A percentile compares a stretch with the other conserved stretches of the same genome.
Evolutionary conservation across 2,888 invertebrate genomes (phyloP).

Genomic region (Glaucopsyche alexis): DNA sequence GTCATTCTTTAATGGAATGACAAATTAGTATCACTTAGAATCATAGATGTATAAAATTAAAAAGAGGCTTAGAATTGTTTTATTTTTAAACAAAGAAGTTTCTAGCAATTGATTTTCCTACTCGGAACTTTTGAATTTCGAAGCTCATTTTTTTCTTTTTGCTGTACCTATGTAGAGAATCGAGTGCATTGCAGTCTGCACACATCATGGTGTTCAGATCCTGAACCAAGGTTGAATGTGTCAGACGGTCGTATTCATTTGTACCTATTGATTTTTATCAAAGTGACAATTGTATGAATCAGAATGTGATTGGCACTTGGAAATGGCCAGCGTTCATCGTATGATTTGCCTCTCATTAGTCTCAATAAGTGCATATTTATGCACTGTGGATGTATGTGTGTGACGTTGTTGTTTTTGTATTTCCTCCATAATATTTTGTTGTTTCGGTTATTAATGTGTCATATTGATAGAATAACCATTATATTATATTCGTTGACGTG

Average conservation of each 20-base stretch:
- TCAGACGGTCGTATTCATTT: constrained; percentile 25
- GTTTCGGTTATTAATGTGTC: too few species aligned
- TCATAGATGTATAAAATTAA: too few species aligned
- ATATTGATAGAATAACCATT: too few species aligned
- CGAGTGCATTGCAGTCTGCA: not conserved
- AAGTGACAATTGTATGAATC: constrained; percentile 21
- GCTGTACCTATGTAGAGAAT: not conserved
- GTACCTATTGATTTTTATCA: constrained; percentile 21
- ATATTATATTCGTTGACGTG: too few species aligned
- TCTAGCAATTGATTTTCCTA: not conserved
- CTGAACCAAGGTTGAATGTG: constrained; percentile 19
- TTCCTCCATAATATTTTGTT: too few species aligned
- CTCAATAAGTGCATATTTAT: constrained; percentile 39
- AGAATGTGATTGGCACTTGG: constrained; percentile 12
- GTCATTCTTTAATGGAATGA: too few species aligned
- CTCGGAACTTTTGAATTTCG: not conserved
- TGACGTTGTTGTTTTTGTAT: too few species aligned
- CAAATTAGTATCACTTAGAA: too few species aligned
- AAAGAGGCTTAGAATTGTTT: too few species aligned
- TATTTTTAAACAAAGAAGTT: too few species aligned
- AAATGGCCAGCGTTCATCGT: constrained; percentile 5
- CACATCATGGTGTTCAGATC: constrained; percentile 6
- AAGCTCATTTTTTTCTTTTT: not conserved
- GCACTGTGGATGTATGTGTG: constrained; percentile 33
- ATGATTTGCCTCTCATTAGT: constrained; percentile 30